A percentile compares a stretch with the other conserved stretches of the same genome.
phyloP scores from a whole-genome alignment of 2,113 vertebrate genomes.

The Xiphorhynchus elegans region DNA sequence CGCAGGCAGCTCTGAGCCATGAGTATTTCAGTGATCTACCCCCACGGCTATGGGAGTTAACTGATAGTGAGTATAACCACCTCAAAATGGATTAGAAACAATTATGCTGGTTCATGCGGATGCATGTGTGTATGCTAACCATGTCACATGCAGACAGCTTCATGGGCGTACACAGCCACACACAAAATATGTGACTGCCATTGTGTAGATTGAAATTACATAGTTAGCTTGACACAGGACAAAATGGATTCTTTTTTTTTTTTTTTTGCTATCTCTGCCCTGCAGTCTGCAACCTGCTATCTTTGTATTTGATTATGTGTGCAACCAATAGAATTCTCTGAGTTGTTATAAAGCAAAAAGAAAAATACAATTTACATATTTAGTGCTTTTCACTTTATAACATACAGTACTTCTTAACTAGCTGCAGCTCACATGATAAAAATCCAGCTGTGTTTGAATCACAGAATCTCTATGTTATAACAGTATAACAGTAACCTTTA shows the following conservation, averaged over 20 bases:
- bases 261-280: slow-evolving; percentile 74
- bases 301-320: slow-evolving; percentile 77
- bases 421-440: slow-evolving; percentile 56
- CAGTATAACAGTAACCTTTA: slow-evolving; percentile 62
- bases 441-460: slow-evolving; percentile 64
- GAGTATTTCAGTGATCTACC: slow-evolving; percentile 95
- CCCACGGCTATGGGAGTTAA: slow-evolving; percentile 94
- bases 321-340: slow-evolving; percentile 74
- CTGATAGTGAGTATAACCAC: slow-evolving; percentile 86
- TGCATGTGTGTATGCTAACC: neutral
- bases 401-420: slow-evolving; percentile 67
- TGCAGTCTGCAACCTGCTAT: slow-evolving; percentile 75
- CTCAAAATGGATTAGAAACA: neutral
- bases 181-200: neutral
- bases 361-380: slow-evolving; percentile 82
- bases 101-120: neutral
- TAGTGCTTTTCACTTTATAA: slow-evolving; percentile 70
- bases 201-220: slow-evolving; percentile 57
- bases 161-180: neutral
- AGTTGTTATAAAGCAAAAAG: slow-evolving; percentile 73
- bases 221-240: slow-evolving; percentile 69
- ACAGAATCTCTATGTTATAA: slow-evolving; percentile 47
- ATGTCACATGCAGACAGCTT: neutral
- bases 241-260: slow-evolving; percentile 64
- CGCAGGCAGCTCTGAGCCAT: slow-evolving; percentile 90